Base-by-base conservation (phyloP, 2,797 vertebrate genomes). In the Pangasius mekongensis region DNA sequence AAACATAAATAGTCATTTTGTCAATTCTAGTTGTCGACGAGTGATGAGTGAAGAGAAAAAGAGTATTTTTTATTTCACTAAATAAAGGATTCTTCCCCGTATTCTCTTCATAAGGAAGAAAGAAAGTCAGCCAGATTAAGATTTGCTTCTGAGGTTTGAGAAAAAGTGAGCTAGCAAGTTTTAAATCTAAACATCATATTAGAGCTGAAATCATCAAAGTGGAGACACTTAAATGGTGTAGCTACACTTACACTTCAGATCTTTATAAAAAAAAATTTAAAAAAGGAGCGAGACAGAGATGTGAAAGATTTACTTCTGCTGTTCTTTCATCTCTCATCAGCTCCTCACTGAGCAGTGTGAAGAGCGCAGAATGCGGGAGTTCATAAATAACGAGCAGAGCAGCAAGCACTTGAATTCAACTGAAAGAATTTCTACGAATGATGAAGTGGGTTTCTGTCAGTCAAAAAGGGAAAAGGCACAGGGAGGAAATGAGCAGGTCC, bases 181-280 rank as follows among this genome's bases (percentile, higher is more conserved):
- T 22, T 58, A 36, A 36, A 36, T 24, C 77, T 60, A 11, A 36
- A 85, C 54, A 43, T 73, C 33, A n/a, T 3, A 54, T 54, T 54
- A 14, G 67, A 73, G 33, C 52, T 33, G n/a, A 49, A 77, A 27
- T 62, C 89, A 76, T 87, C 80, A 88, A 83, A 84, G 80, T 56
- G 52, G 33, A 84, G 62, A 54, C 43, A 36, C 18, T 56, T 8
- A 49, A 56, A 69, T 24, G 66, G 49, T 56, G 47, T 71, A 69
- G n/a, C n/a, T 66, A 66, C 54, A 85, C 60, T 84, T 58, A 82
- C 49, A 85, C 78, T 56, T 89, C 33, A 83, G 33, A 58, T 84
- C 73, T 64, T 47, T 47, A 47, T 47, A 4, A 0, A 13, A 11
- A 27, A 49, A 33, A 30, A n/a, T n/a, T n/a, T n/a, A n/a, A 76